Evolutionary conservation across 2,113 vertebrate species (phyloP).

Genomic region (Upupa epops): DNA sequence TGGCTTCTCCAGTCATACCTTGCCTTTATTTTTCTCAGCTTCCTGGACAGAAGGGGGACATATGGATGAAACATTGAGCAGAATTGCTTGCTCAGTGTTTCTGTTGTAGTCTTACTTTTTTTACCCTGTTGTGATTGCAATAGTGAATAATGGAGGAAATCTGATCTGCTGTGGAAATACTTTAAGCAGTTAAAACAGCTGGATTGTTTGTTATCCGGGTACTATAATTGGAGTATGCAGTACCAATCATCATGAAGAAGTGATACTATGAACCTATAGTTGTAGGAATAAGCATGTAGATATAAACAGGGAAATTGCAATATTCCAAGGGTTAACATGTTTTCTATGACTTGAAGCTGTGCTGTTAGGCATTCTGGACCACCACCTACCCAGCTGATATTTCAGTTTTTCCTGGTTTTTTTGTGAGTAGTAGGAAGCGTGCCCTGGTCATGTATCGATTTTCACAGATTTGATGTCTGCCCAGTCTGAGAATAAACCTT

Average conservation of each 20-base stretch:
- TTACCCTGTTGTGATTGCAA: not conserved
- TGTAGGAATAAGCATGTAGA: not conserved
- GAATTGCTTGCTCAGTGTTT: not conserved
- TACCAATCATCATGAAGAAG: not conserved
- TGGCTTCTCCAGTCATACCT: not conserved
- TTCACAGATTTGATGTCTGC: not conserved
- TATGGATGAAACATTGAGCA: not conserved
- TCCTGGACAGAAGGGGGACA: not conserved
- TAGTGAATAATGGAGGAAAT: not conserved
- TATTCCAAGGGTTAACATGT: not conserved
- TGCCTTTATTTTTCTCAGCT: not conserved
- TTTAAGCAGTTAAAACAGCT: not conserved
- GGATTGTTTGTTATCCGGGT: not conserved
- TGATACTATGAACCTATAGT: not conserved
- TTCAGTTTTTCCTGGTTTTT: not conserved
- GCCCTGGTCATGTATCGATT: not conserved
- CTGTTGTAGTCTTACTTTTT: not conserved
- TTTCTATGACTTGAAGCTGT: not conserved
- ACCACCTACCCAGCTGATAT: not conserved
- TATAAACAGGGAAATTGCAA: not conserved
- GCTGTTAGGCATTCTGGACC: not conserved
- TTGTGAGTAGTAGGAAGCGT: not conserved
- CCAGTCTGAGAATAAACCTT: not conserved
- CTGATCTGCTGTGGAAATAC: not conserved
- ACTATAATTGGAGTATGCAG: not conserved